Evolutionary conservation across 2,888 invertebrate genomes (phyloP).

Genomic region (Incurvaria masculella): DNA sequence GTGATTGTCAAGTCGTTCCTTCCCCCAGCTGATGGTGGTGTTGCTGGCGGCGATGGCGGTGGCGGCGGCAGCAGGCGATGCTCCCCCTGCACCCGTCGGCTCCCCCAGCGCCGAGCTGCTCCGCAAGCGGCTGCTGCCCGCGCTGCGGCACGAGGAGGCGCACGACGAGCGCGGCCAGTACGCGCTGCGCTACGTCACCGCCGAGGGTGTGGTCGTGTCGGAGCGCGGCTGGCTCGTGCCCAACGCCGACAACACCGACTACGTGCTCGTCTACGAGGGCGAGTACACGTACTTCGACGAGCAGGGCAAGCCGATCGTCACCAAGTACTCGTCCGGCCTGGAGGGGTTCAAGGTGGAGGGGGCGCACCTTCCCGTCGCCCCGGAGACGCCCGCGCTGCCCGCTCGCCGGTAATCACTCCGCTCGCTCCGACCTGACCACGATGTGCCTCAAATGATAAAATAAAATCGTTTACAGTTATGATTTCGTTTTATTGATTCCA

Average conservation of each 20-base stretch:
- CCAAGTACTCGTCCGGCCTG: constrained; percentile 30
- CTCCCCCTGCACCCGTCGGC: too few relatives aligned
- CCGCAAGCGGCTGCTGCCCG: constrained; percentile 25
- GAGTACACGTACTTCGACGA: constrained; percentile 29
- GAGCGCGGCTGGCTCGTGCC: constrained; percentile 31
- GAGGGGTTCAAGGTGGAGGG: constrained; percentile 28
- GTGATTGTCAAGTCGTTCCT: too few relatives aligned
- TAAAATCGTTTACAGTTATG: too few relatives aligned
- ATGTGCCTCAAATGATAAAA: too few relatives aligned
- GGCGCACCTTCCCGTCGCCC: constrained; percentile 23
- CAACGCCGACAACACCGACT: constrained; percentile 21
- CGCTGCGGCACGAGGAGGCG: constrained; percentile 26
- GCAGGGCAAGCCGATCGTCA: constrained; percentile 32
- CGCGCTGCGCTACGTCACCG: constrained; percentile 30
- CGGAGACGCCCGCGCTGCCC: too few relatives aligned
- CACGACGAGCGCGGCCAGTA: constrained; percentile 31
- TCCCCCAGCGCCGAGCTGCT: too few relatives aligned
- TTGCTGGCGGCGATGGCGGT: constrained; percentile 7
- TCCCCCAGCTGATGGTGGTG: constrained; percentile 12
- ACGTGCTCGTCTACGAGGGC: constrained; percentile 29
- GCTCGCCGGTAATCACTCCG: too few relatives aligned
- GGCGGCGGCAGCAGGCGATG: constrained; percentile 8
- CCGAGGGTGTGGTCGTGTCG: constrained; percentile 29
- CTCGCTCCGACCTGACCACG: too few relatives aligned
- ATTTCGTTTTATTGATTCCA: too few relatives aligned